Percentiles rank a stretch among this genome's conserved stretches.
phyloP scores from a whole-genome alignment of 2,888 invertebrate species.

The Meghimatium bilineatum region DNA sequence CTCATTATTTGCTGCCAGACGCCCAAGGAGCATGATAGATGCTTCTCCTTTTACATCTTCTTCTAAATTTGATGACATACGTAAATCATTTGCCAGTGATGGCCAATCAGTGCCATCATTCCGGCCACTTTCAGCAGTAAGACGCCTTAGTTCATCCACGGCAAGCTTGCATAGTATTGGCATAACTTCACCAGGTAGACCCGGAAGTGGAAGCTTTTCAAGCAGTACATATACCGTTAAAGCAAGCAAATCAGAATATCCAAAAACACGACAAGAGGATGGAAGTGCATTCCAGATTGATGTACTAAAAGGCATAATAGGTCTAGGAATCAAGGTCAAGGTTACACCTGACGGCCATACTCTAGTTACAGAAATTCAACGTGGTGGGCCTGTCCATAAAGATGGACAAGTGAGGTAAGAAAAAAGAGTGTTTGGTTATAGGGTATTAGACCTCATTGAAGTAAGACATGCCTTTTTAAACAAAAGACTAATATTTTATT shows the following conservation, averaged over 20 bases:
- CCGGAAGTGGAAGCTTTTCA: slow-evolving; percentile 19
- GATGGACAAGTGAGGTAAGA: slow-evolving; percentile 72
- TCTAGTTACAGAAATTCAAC: slow-evolving; percentile 67
- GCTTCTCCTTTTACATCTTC: slow-evolving; percentile 7
- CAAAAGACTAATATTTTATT: too few relatives aligned
- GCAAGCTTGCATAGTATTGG: slow-evolving; percentile 55
- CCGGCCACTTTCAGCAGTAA: slow-evolving; percentile 60
- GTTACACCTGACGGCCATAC: slow-evolving; percentile 64
- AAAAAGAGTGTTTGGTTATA: too few relatives aligned
- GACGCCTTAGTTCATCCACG: slow-evolving; percentile 59
- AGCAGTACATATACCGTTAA: slow-evolving; percentile 19
- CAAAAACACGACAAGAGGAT: slow-evolving; percentile 60
- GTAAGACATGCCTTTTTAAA: too few relatives aligned
- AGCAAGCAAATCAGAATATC: slow-evolving; percentile 57
- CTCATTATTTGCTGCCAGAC: not conserved
- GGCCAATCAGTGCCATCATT: slow-evolving; percentile 23
- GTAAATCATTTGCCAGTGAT: slow-evolving; percentile 12
- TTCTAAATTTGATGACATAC: slow-evolving; percentile 11
- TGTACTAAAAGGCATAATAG: slow-evolving; percentile 71
- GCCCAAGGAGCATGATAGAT: slow-evolving; percentile 40
- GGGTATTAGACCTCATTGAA: too few relatives aligned
- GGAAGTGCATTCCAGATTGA: slow-evolving; percentile 70
- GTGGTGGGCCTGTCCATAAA: slow-evolving; percentile 68
- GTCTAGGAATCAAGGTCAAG: slow-evolving; percentile 71
- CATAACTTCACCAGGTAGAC: not conserved